Evolutionary conservation across 2,888 invertebrate species (phyloP), one percentile per base, ranked within the genome.

Genomic region (Branchipolynoe longqiensis): DNA sequence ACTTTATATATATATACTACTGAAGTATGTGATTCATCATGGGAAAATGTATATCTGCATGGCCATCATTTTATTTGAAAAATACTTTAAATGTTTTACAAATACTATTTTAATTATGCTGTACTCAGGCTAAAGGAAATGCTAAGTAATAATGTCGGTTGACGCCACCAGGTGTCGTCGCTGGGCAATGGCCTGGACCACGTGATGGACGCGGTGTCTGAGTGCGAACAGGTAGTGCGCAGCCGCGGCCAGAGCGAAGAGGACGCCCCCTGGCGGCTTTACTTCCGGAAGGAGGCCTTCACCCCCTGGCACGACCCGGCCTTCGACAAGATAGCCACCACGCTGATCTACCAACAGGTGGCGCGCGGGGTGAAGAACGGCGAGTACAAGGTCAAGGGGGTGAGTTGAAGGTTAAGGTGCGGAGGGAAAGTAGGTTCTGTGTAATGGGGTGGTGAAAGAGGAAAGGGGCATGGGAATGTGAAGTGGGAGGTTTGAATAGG

Each of bases 121-220:
- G n/a, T n/a, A n/a, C n/a, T n/a, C n/a, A n/a, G n/a, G n/a, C n/a
- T n/a, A n/a, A n/a, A n/a, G n/a, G n/a, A n/a, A n/a, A n/a, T n/a
- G n/a, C n/a, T n/a, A n/a, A n/a, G n/a, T n/a, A n/a, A 8, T 48
- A 48, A 48, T 48, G 41, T 40, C 18, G 38, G 4, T 25, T 40
- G n/a, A 54, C 41, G 48, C 33, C n/a, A 1, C 18, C 83, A 90
- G 89, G 89, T 90, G 25, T 90, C 90, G n/a, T 89, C 89, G 8
- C 87, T 90, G 18, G 90, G 90, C 59, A 88, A 88, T 78, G 90
- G 90, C 54, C 62, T 86, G 25, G 90, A 90, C 83, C 90, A 89
- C 83, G 88, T 90, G 74, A 90, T 90, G 90, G 90, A 90, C 83
- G 90, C 90, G 33, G 88, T 90, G n/a, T 85, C 88, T 2, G 90